Evolutionary conservation across 2,888 invertebrate species (phyloP).

Genomic region (Ferdinandea cuprea): DNA sequence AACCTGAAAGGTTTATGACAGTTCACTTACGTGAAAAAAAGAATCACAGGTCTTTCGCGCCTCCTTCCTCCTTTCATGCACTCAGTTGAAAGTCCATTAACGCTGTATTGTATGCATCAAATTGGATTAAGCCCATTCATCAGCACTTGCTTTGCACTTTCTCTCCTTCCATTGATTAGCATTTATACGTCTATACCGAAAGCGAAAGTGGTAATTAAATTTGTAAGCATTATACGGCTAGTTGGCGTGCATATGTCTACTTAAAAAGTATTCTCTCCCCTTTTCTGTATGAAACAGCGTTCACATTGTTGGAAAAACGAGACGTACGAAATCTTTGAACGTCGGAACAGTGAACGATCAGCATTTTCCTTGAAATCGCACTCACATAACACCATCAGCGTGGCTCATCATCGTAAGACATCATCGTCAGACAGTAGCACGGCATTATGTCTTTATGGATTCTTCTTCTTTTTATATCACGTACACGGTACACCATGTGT

Average conservation of each 20-base stretch:
- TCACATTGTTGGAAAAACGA: constrained; percentile 3
- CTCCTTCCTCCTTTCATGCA: not conserved
- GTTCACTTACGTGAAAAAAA: too few relatives aligned
- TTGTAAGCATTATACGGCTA: constrained; percentile 28
- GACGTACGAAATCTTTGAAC: not conserved
- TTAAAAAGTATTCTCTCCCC: constrained; percentile 14
- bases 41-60: too few relatives aligned
- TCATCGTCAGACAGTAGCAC: constrained; percentile 28
- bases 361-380: constrained; percentile 19
- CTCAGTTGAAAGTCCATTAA: not conserved
- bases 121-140: not conserved
- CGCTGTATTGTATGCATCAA: not conserved
- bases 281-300: constrained; percentile 1
- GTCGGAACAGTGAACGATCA: constrained; percentile 10
- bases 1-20: too few relatives aligned
- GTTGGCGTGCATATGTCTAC: constrained; percentile 15
- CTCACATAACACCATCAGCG: constrained; percentile 22
- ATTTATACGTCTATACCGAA: constrained; percentile 24
- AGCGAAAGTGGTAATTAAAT: constrained; percentile 65
- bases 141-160: constrained; percentile 36
- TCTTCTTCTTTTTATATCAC: constrained; percentile 12
- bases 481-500: constrained; percentile 13
- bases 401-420: constrained; percentile 17
- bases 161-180: constrained; percentile 49
- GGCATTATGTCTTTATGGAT: constrained; percentile 15